These are phyloP conservation scores for Dexiosoma caninum DNA, from an alignment of 2,888 invertebrate species.

Conservation along the genomic window DNA sequence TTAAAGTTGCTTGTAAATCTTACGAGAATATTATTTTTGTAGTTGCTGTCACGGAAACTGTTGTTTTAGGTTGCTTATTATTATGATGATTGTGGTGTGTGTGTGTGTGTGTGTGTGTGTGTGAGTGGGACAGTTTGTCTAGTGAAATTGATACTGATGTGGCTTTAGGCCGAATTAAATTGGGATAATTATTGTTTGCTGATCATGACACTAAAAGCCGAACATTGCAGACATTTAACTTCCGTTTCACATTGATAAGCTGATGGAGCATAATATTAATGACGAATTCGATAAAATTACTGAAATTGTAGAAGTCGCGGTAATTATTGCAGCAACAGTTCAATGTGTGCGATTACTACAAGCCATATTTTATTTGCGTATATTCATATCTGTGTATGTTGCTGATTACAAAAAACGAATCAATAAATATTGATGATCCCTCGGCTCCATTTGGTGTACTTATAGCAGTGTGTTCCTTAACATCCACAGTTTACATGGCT, in stretches of 20 bases:
- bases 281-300: conserved; percentile 29
- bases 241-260: conserved; percentile 46
- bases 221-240: conserved; percentile 53
- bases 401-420: too few species aligned
- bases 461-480: too few species aligned
- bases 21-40: conserved; percentile 53
- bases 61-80: not conserved
- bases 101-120: too few species aligned
- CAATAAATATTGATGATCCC: too few species aligned
- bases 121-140: too few species aligned
- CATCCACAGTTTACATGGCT: too few species aligned
- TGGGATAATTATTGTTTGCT: conserved; percentile 47
- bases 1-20: conserved; percentile 57
- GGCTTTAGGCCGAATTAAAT: conserved; percentile 49
- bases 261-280: conserved; percentile 10
- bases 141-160: conserved; percentile 48
- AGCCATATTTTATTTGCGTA: too few species aligned
- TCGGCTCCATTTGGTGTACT: too few species aligned
- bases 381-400: too few species aligned
- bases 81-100: not conserved
- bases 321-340: not conserved
- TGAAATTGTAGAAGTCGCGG: too few species aligned
- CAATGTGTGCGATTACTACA: too few species aligned
- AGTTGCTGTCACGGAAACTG: not conserved
- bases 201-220: conserved; percentile 55